Conservation (phyloP, 1,140 invertebrate species). For the Drosophila eugracilis region DNA sequence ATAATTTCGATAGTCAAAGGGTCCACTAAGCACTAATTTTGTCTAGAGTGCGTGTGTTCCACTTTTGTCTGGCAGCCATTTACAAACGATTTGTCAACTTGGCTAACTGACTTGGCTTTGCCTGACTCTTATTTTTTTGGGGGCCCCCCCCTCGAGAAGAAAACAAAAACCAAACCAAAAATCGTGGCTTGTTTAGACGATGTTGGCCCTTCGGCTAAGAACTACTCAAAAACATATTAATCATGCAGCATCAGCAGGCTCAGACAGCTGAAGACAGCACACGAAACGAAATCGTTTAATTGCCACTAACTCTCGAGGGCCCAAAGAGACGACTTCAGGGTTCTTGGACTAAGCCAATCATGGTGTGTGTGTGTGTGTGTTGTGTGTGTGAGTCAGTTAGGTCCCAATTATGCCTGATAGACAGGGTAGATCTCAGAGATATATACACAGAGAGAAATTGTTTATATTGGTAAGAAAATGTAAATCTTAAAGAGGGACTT, state of each 20-base stretch:
- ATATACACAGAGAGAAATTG: constrained; percentile 13
- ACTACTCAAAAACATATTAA: constrained; percentile 83
- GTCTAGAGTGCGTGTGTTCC: constrained; percentile 74
- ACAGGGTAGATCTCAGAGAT: constrained; percentile 16
- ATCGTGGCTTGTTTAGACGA: constrained; percentile 55
- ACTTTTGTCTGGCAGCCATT: constrained; percentile 78
- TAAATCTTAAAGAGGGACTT: too few species aligned
- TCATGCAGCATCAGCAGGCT: constrained; percentile 56
- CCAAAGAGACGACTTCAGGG: neutral
- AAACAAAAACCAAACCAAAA: constrained; percentile 1
- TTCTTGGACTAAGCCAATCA: constrained; percentile 29
- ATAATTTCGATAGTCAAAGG: constrained; percentile 29
- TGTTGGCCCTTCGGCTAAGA: constrained; percentile 68
- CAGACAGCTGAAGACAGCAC: constrained; percentile 50
- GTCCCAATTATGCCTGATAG: constrained; percentile 53
- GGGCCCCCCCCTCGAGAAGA: neutral
- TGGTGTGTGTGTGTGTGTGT: constrained; percentile 40
- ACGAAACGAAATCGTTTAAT: constrained; percentile 72
- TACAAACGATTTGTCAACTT: constrained; percentile 78
- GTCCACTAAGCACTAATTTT: neutral
- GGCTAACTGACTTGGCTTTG: constrained; percentile 30
- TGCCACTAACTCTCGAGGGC: constrained; percentile 49
- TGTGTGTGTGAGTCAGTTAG: constrained; percentile 59
- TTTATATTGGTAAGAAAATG: neutral
- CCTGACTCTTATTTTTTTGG: constrained; percentile 19